Evolutionary conservation across 1,140 invertebrate species (phyloP), one percentile per base, ranked within the genome.

Genomic region (Orussus abietinus): DNA sequence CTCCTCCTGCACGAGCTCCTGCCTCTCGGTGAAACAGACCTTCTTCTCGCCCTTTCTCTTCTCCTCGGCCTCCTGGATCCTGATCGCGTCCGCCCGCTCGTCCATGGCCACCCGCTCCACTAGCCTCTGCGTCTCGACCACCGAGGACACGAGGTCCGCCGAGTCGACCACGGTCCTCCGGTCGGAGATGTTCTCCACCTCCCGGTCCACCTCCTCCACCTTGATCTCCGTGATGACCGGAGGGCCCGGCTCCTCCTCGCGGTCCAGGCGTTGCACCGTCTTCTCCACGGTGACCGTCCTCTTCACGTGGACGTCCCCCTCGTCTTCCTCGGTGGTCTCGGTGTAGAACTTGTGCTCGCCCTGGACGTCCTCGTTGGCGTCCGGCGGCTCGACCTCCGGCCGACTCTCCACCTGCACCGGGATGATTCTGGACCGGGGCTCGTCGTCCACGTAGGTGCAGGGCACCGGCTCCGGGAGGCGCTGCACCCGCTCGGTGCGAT

Each of bases 201-300:
- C 61, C 42, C 56, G 25, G 53, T 62, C 44, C 18, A 56, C 14
- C 17, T 46, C 9, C 15, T 40, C 31, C 10, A 13, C 34, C 29
- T 43, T 20, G 20, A 11, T 55, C 48, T 0, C 13, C 18, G 22
- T 10, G 6, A 10, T 18, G 4, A 55, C 33, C 9, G 54, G 42
- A 2, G 52, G 35, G 15, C 37, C 35, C 0, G 49, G 42, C 12
- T 47, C 59, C 15, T 47, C 47, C 12, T 61, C 58, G 0, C 66
- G 65, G 0, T 59, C 59, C 1, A 68, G 45, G 9, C 51, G 36
- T 34, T 58, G 62, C 0, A 74, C 55, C 0, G 69, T 72, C 14
- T 72, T 74, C 37, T 74, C 71, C 29, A 69, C 69, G 4, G 63
- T 66, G 3, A 62, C 69, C 11, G 62, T 72, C 42, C 59, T 64